Evolutionary conservation across 2,113 vertebrate species (phyloP).

Genomic region (Actenoides hombroni): DNA sequence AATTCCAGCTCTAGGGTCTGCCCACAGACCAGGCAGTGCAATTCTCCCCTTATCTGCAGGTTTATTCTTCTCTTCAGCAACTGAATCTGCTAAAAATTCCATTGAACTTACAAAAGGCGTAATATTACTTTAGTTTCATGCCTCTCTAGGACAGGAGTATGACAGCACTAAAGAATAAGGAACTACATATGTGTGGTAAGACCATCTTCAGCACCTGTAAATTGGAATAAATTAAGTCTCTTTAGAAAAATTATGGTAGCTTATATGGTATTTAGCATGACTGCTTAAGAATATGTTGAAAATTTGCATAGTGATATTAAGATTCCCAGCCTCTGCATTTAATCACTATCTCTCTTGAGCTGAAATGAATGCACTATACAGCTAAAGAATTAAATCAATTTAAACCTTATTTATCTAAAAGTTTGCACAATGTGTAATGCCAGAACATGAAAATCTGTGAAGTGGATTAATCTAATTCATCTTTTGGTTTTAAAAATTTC

Average conservation of each 20-base stretch:
- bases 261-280: not conserved
- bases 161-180: not conserved
- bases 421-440: not conserved
- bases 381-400: constrained; percentile 27
- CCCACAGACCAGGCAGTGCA: not conserved
- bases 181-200: not conserved
- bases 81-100: not conserved
- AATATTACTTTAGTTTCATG: not conserved
- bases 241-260: not conserved
- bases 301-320: not conserved
- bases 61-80: not conserved
- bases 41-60: not conserved
- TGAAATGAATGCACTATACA: not conserved
- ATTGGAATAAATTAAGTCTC: not conserved
- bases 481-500: constrained; percentile 29
- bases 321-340: not conserved
- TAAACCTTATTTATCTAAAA: constrained; percentile 16
- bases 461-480: not conserved
- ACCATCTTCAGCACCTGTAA: not conserved
- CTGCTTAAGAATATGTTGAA: not conserved
- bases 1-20: not conserved
- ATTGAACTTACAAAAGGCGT: not conserved
- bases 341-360: not conserved
- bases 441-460: not conserved
- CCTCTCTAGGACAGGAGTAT: not conserved